These are phyloP conservation scores for Athalia cordata DNA, from an alignment of 2,888 invertebrate genomes.

Conservation along the genomic window DNA sequence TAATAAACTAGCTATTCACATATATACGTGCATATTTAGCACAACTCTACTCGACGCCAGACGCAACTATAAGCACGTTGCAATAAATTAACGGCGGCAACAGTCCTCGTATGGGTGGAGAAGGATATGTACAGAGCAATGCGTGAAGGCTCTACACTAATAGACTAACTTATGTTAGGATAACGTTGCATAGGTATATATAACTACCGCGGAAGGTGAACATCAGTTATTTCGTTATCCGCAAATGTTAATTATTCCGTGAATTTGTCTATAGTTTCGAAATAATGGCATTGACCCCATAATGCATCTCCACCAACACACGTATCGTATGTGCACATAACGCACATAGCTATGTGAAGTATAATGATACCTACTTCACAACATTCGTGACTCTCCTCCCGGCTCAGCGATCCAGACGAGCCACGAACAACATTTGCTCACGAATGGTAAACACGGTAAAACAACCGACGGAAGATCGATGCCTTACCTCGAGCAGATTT, in stretches of 20 bases:
- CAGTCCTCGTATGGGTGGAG: too few relatives aligned
- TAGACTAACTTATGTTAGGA: too few relatives aligned
- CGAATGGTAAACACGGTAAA: conserved; percentile 23
- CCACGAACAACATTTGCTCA: conserved; percentile 28
- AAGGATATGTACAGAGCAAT: too few relatives aligned
- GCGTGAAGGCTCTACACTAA: too few relatives aligned
- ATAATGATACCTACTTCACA: background rate
- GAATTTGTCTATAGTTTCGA: too few relatives aligned
- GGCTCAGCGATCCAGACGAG: conserved; percentile 12
- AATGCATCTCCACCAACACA: too few relatives aligned
- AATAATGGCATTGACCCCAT: too few relatives aligned
- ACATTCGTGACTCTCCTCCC: conserved; percentile 25
- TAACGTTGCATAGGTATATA: too few relatives aligned
- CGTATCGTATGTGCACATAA: background rate
- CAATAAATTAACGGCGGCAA: conserved; percentile 14
- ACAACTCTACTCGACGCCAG: conserved; percentile 9
- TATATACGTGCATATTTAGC: conserved; percentile 34
- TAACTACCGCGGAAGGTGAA: too few relatives aligned
- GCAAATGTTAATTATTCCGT: too few relatives aligned
- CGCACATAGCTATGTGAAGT: background rate
- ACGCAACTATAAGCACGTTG: background rate
- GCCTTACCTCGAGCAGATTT: conserved; percentile 15
- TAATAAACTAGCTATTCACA: conserved; percentile 39
- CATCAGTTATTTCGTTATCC: too few relatives aligned
- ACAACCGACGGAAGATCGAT: conserved; percentile 32